Evolutionary conservation across 1,140 invertebrate genomes (phyloP), one percentile per base, ranked within the genome.

Genomic region (Ceratoteleas bidentatus): DNA sequence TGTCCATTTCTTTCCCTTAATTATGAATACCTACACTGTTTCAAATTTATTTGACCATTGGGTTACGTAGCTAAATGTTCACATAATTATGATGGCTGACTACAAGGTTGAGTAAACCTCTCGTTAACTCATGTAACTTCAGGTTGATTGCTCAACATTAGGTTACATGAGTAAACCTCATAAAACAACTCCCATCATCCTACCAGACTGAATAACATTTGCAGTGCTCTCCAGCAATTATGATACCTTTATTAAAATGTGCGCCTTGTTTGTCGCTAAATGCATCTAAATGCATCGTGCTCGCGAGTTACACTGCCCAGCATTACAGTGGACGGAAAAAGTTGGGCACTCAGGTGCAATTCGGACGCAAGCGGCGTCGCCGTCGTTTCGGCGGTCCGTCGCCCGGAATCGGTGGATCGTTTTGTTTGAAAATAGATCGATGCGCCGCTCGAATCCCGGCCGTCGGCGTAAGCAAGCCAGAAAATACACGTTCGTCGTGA

Each of bases 231-330:
- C 34, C 14, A 15, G 10, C 11, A 45, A 60, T 16, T 54, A 65
- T 54, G 52, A 61, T 32, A 38, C 9, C 32, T 65, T 52, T 50
- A 65, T 64, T 74, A 61, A 65, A 64, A 50, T 43, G 34, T 57
- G 38, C 15, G 8, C 0, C 16, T 9, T 8, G 60, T 54, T 7
- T 38, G 0, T 0, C 40, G 33, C 43, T 43, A 54, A 49, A 57
- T 47, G 86, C 85, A 81, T 84, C 24, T 24, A 24, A 24, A 24
- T 61, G 73, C 69, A 61, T 73, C 56, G 56, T 11, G 32, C 3
- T 79, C 56, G 69, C 84, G 79, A 86, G 82, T 87, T 84, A 80
- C 70, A 84, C 74, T 66, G 80, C 83, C 50, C 73, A 80, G 58
- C 61, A 84, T 49, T 68, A 50, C 65, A 77, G 52, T 52, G 74